Conservation (phyloP, 2,113 vertebrate genomes). For the Connochaetes taurinus region DNA sequence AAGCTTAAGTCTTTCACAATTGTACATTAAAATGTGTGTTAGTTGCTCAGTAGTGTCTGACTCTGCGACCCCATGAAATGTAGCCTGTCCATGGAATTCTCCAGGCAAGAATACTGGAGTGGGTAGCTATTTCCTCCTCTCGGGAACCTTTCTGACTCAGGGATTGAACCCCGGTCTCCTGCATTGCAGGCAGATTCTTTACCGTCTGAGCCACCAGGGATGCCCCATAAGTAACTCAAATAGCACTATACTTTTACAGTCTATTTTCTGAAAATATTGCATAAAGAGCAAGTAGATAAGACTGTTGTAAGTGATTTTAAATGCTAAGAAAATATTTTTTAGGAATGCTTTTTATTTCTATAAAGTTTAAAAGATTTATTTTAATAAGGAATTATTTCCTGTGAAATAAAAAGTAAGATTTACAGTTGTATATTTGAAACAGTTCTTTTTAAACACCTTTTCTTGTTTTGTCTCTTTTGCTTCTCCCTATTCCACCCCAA, state of each 20-base stretch:
- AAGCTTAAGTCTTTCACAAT: conserved; percentile 6
- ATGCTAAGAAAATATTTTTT: conserved; percentile 31
- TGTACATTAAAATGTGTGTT: not conserved
- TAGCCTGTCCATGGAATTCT: not conserved
- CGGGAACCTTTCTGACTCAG: not conserved
- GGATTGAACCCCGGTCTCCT: not conserved
- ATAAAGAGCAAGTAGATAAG: not conserved
- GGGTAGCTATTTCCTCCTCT: not conserved
- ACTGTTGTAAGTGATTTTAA: not conserved
- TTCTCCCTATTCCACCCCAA: not conserved
- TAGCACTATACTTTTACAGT: not conserved
- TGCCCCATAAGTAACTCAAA: not conserved
- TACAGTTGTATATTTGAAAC: not conserved
- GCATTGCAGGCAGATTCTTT: not conserved
- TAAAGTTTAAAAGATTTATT: conserved; percentile 22
- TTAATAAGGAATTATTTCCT: not conserved
- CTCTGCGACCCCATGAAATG: not conserved
- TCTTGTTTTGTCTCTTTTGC: not conserved
- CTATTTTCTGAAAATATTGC: conserved; percentile 2
- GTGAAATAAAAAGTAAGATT: conserved; percentile 14
- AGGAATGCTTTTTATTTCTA: conserved; percentile 30
- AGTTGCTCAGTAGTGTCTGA: not conserved
- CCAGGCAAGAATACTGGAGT: not conserved
- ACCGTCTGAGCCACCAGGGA: not conserved
- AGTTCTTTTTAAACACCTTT: not conserved